A percentile compares a stretch with the other conserved stretches of the same genome.
These are phyloP conservation scores for Myodes glareolus DNA, from an alignment of 2,113 vertebrate genomes.

Conservation along the genomic window DNA sequence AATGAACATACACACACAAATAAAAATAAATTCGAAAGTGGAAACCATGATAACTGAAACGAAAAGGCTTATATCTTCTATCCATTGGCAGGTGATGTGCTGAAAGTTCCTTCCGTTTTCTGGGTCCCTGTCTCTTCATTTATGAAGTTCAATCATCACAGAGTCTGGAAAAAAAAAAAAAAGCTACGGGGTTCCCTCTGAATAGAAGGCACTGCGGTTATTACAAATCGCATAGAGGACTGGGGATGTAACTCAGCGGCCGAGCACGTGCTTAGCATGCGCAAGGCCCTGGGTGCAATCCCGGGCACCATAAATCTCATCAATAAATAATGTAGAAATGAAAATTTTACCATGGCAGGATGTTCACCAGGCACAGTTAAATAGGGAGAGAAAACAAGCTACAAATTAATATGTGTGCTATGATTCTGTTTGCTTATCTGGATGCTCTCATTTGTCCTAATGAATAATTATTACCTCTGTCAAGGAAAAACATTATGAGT, in stretches of 20 bases:
- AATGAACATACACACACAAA: not conserved
- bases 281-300: not conserved
- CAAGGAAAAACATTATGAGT: constrained; percentile 40
- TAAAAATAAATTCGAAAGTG: not conserved
- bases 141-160: constrained; percentile 25
- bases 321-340: constrained; percentile 11
- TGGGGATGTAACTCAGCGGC: not conserved
- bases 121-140: not conserved
- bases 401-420: constrained; percentile 37
- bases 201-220: constrained; percentile 7
- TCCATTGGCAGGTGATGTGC: not conserved
- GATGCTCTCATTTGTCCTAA: constrained; percentile 69
- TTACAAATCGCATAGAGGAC: not conserved
- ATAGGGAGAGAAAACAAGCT: not conserved
- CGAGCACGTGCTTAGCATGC: not conserved
- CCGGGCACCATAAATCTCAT: not conserved
- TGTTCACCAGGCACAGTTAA: not conserved
- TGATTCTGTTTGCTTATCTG: constrained; percentile 60
- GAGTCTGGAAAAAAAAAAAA: not conserved
- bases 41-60: not conserved
- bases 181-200: not conserved
- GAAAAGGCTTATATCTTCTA: not conserved
- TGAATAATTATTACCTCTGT: constrained; percentile 71
- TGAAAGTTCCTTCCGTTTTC: constrained; percentile 15
- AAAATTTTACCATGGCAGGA: not conserved